These are phyloP conservation scores for Diloba caeruleocephala DNA, from an alignment of 2,888 invertebrate genomes.

Conservation along the genomic window DNA sequence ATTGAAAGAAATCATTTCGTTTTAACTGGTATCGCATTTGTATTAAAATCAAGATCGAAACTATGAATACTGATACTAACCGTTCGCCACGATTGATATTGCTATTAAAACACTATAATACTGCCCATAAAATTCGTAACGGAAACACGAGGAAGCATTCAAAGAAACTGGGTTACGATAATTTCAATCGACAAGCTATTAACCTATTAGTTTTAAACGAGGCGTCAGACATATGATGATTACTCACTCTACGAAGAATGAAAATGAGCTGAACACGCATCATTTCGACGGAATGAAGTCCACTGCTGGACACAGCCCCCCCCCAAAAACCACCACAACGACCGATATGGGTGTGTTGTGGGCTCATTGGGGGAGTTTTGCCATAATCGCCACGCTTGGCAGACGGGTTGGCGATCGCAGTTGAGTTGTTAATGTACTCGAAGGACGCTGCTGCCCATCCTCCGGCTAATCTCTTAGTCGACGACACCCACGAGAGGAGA, in stretches of 20 bases:
- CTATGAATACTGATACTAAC: neutral
- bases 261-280: neutral
- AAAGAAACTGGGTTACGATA: constrained; percentile 23
- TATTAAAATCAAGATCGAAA: constrained; percentile 1
- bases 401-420: too few relatives aligned
- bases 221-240: constrained; percentile 13
- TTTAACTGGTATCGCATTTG: neutral
- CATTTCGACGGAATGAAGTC: too few relatives aligned
- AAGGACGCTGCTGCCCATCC: too few relatives aligned
- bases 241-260: constrained; percentile 7
- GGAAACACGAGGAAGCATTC: constrained; percentile 28
- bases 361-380: too few relatives aligned
- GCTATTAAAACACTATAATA: neutral
- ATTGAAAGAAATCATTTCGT: too few relatives aligned
- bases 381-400: too few relatives aligned
- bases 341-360: too few relatives aligned
- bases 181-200: constrained; percentile 21
- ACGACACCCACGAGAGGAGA: too few relatives aligned
- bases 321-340: too few relatives aligned
- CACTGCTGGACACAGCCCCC: too few relatives aligned
- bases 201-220: constrained; percentile 33
- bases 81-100: neutral
- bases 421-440: too few relatives aligned
- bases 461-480: too few relatives aligned
- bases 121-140: constrained; percentile 2